phyloP scores from a whole-genome alignment of 2,113 vertebrate genomes.

The Raja brachyura region DNA sequence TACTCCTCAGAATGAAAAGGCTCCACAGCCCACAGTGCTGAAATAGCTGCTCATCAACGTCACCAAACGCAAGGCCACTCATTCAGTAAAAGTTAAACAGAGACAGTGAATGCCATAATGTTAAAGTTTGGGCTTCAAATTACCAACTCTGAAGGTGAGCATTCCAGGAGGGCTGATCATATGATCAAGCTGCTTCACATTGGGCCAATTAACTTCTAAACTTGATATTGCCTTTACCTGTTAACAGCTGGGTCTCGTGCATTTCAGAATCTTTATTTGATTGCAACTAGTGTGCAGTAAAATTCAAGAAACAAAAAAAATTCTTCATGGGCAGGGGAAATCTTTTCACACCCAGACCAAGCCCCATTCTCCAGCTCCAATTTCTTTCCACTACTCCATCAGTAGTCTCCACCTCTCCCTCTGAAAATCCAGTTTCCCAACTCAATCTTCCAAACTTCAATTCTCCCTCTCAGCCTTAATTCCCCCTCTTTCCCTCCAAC shows the following conservation, averaged over 20 bases:
- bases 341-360: background rate
- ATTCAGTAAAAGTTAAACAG: background rate
- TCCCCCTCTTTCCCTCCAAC: background rate
- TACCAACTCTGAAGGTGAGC: background rate
- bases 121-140: background rate
- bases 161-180: background rate
- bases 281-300: background rate
- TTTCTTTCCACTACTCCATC: background rate
- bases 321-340: background rate
- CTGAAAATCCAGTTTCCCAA: background rate
- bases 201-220: background rate
- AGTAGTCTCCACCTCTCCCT: background rate
- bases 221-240: background rate
- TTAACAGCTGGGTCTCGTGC: background rate
- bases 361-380: background rate
- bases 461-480: background rate
- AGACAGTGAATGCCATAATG: background rate
- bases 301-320: background rate
- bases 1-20: slow-evolving; percentile 10
- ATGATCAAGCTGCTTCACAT: background rate
- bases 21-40: background rate
- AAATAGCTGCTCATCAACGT: background rate
- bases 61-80: background rate
- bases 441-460: background rate
- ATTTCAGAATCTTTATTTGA: background rate